phyloP scores from a whole-genome alignment of 2,888 invertebrate species.

The Zeuzera pyrina region DNA sequence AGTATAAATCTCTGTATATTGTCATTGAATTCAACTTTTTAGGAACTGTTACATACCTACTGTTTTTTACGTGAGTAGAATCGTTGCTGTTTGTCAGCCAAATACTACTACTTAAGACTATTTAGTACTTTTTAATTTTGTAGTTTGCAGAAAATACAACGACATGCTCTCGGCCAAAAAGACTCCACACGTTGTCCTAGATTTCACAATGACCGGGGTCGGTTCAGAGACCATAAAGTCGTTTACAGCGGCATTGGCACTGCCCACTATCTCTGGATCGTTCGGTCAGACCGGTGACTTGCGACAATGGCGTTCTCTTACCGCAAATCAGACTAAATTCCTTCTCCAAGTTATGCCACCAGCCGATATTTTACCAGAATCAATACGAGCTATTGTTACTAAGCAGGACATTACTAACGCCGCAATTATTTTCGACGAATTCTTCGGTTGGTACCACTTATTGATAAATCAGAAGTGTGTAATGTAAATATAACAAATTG shows the following conservation, averaged over 20 bases:
- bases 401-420: constrained; percentile 92
- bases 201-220: constrained; percentile 85
- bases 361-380: constrained; percentile 87
- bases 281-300: constrained; percentile 90
- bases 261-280: constrained; percentile 89
- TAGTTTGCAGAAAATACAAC: constrained; percentile 83
- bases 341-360: constrained; percentile 89
- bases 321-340: constrained; percentile 79
- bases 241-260: constrained; percentile 82
- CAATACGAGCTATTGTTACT: constrained; percentile 84
- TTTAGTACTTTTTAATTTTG: no score
- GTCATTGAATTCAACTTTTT: no score
- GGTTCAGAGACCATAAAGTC: constrained; percentile 90
- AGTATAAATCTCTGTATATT: no score
- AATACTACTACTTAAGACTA: no score
- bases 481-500: no score
- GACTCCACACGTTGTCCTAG: constrained; percentile 85
- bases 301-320: constrained; percentile 85
- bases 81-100: no score
- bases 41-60: no score
- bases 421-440: constrained; percentile 91
- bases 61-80: no score
- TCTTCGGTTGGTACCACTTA: constrained; percentile 77
- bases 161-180: constrained; percentile 75
- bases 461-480: no score